These are phyloP conservation scores for Tympanuchus pallidicinctus DNA, from an alignment of 2,113 vertebrate species.

Conservation along the genomic window DNA sequence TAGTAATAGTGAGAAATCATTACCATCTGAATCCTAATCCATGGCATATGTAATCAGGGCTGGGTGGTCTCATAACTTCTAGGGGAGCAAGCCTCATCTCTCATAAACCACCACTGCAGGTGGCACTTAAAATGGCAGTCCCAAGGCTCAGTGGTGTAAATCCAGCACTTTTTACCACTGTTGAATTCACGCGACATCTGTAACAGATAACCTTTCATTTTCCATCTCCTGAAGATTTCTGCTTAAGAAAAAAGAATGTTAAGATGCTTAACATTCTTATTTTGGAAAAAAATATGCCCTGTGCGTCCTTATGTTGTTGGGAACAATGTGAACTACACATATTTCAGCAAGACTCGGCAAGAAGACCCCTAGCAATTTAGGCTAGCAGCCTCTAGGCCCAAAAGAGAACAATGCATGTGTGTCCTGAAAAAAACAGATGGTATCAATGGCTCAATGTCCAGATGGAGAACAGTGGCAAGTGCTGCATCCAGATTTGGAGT, in stretches of 20 bases:
- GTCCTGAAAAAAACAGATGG: background rate
- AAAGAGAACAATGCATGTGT: background rate
- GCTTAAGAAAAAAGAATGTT: too few relatives aligned
- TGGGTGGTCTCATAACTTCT: constrained; percentile 67
- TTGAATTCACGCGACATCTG: background rate
- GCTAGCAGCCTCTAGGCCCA: background rate
- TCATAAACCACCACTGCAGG: constrained; percentile 64
- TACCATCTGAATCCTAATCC: constrained; percentile 70
- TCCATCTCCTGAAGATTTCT: background rate
- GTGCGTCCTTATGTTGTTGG: background rate
- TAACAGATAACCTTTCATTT: background rate
- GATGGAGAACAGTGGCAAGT: too few relatives aligned
- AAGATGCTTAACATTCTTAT: background rate
- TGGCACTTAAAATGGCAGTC: constrained; percentile 42
- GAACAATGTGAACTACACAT: background rate
- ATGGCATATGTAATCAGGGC: constrained; percentile 27
- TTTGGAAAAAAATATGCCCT: background rate
- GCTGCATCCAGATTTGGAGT: too few relatives aligned
- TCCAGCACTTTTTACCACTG: background rate
- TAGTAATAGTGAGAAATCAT: constrained; percentile 58
- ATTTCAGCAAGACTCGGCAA: background rate
- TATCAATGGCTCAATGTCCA: background rate
- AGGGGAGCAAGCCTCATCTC: constrained; percentile 46
- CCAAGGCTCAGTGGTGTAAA: background rate
- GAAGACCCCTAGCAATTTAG: background rate